phyloP scores from a whole-genome alignment of 2,888 invertebrate species.

The Incurvaria masculella region DNA sequence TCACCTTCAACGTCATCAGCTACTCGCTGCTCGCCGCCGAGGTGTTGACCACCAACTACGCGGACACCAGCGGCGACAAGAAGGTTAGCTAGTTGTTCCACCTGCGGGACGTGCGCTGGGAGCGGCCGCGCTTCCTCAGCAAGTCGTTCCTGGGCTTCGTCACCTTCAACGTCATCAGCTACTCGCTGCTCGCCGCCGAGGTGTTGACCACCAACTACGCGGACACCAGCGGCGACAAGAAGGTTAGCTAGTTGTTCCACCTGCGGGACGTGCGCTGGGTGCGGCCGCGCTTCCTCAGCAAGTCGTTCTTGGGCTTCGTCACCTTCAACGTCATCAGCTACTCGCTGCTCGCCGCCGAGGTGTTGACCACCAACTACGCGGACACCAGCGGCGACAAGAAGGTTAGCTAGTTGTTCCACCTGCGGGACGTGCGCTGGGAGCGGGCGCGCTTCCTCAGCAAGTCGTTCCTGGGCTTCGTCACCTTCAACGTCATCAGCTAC shows the following conservation, averaged over 20 bases:
- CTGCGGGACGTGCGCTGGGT: slow-evolving; percentile 84
- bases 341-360: slow-evolving; percentile 76
- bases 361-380: slow-evolving; percentile 53
- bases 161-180: slow-evolving; percentile 85
- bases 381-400: slow-evolving; percentile 51
- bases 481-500: slow-evolving; percentile 86
- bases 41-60: slow-evolving; percentile 54
- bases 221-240: slow-evolving; percentile 49
- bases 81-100: slow-evolving; percentile 78
- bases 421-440: slow-evolving; percentile 84
- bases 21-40: slow-evolving; percentile 82
- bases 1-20: slow-evolving; percentile 84
- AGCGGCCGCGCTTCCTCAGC: slow-evolving; percentile 84
- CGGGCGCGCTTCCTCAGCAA: slow-evolving; percentile 87
- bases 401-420: slow-evolving; percentile 68
- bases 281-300: slow-evolving; percentile 84
- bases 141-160: slow-evolving; percentile 90
- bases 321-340: slow-evolving; percentile 88
- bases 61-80: slow-evolving; percentile 49
- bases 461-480: slow-evolving; percentile 85
- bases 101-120: slow-evolving; percentile 81
- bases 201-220: slow-evolving; percentile 55
- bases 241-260: slow-evolving; percentile 69
- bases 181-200: slow-evolving; percentile 78
- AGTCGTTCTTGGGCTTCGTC: slow-evolving; percentile 86